A percentile compares a stretch with the other conserved stretches of the same genome.
phyloP scores from a whole-genome alignment of 2,113 vertebrate genomes.

The Pituophis catenifer region DNA sequence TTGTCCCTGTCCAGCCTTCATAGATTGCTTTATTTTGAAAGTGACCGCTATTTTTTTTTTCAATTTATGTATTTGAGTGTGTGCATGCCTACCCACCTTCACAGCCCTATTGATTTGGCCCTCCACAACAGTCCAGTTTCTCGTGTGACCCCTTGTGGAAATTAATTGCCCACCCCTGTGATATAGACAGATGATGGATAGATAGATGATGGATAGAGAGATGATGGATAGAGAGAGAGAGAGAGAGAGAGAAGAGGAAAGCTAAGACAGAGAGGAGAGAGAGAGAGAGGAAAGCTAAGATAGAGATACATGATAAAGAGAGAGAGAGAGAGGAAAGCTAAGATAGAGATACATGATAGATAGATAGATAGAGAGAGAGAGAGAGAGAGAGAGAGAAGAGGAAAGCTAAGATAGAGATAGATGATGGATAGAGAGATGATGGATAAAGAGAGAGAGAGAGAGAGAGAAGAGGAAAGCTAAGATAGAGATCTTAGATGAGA shows the following conservation, averaged over 20 bases:
- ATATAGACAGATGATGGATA: too few relatives aligned
- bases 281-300: too few relatives aligned
- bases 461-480: too few relatives aligned
- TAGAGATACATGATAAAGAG: too few relatives aligned
- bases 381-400: not conserved
- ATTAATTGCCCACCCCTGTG: not conserved
- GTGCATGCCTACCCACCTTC: not conserved
- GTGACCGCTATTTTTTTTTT: not conserved
- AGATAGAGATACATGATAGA: too few relatives aligned
- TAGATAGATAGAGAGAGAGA: not conserved
- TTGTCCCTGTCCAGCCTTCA: not conserved
- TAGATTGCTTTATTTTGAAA: not conserved
- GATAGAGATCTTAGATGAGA: too few relatives aligned
- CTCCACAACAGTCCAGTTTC: not conserved
- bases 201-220: too few relatives aligned
- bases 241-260: not conserved
- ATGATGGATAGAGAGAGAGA: not conserved
- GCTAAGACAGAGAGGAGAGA: too few relatives aligned
- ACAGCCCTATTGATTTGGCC: not conserved
- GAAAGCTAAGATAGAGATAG: too few relatives aligned
- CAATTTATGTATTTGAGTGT: not conserved
- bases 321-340: too few relatives aligned
- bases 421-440: not conserved
- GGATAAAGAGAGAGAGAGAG: not conserved
- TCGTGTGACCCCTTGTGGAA: not conserved